phyloP scores from a whole-genome alignment of 1,140 invertebrate genomes.

The Lepidostoma basale region DNA sequence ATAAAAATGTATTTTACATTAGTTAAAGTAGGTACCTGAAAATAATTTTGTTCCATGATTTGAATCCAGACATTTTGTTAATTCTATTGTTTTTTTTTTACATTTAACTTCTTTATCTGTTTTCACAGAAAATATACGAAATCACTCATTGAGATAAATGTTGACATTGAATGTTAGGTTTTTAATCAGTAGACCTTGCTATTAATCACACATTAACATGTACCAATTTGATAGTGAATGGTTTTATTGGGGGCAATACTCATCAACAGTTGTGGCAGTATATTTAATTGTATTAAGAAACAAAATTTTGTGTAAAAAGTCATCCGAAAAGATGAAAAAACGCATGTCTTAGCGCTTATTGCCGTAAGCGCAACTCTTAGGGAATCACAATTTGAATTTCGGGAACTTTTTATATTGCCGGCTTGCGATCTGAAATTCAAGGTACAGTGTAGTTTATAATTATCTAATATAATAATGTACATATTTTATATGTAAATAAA shows the following conservation, averaged over 20 bases:
- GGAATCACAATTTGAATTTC: slow-evolving; percentile 17
- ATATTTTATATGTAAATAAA: slow-evolving; percentile 28
- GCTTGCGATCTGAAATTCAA: slow-evolving; percentile 23
- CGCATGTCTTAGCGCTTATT: slow-evolving; percentile 3
- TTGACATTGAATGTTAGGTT: too few relatives aligned
- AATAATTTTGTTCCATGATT: too few relatives aligned
- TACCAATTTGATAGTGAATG: not conserved
- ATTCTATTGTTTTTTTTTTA: too few relatives aligned
- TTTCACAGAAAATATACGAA: too few relatives aligned
- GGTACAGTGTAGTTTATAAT: slow-evolving; percentile 15
- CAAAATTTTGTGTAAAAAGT: not conserved
- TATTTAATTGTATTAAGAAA: too few relatives aligned
- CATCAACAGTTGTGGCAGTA: not conserved
- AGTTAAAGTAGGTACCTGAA: too few relatives aligned
- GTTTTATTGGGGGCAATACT: not conserved
- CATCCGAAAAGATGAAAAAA: not conserved
- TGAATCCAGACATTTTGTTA: too few relatives aligned
- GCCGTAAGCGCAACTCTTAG: slow-evolving; percentile 7
- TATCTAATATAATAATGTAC: slow-evolving; percentile 25
- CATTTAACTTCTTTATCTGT: too few relatives aligned
- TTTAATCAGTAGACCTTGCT: too few relatives aligned
- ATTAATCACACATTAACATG: too few relatives aligned
- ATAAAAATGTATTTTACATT: too few relatives aligned
- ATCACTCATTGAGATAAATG: too few relatives aligned
- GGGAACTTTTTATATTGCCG: slow-evolving; percentile 10